These are phyloP conservation scores for Epizoanthus illoricatus DNA, from an alignment of 92 coral and sea anemone species.

Conservation along the genomic window DNA sequence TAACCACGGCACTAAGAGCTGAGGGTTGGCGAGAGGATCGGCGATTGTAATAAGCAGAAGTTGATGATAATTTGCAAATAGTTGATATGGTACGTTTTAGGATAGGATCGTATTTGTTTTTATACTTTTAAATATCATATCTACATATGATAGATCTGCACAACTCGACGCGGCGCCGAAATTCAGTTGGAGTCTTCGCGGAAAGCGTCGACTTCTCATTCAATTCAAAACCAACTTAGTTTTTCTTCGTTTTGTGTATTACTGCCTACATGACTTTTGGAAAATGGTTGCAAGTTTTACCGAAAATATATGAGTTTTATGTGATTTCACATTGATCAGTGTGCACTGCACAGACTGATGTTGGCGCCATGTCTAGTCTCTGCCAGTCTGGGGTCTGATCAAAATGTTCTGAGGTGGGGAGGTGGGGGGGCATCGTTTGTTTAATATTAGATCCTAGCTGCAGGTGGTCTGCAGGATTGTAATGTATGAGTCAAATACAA, in stretches of 20 bases:
- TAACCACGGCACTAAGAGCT: background rate
- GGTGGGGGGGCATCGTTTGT: too few species aligned
- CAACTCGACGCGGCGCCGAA: too few species aligned
- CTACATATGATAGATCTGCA: too few species aligned
- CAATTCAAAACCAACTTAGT: background rate
- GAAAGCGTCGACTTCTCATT: background rate
- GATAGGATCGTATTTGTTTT: background rate
- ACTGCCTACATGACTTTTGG: background rate
- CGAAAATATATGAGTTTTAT: background rate
- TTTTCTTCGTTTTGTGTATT: slow-evolving; percentile 4
- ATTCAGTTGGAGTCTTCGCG: too few species aligned
- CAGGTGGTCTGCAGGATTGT: too few species aligned
- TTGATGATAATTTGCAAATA: background rate
- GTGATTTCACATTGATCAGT: background rate
- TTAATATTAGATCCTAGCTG: too few species aligned
- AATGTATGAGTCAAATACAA: too few species aligned
- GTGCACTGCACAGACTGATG: too few species aligned
- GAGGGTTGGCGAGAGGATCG: slow-evolving; percentile 6
- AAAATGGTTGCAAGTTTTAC: background rate
- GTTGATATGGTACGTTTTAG: slow-evolving; percentile 1
- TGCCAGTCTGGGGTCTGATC: too few species aligned
- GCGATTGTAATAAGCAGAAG: background rate
- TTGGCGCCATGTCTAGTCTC: too few species aligned
- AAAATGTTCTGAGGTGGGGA: too few species aligned
- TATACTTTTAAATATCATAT: background rate